Percentiles rank a stretch among this genome's conserved stretches.
Conservation (phyloP, 1,140 invertebrate genomes). For the Grapholita molesta region DNA sequence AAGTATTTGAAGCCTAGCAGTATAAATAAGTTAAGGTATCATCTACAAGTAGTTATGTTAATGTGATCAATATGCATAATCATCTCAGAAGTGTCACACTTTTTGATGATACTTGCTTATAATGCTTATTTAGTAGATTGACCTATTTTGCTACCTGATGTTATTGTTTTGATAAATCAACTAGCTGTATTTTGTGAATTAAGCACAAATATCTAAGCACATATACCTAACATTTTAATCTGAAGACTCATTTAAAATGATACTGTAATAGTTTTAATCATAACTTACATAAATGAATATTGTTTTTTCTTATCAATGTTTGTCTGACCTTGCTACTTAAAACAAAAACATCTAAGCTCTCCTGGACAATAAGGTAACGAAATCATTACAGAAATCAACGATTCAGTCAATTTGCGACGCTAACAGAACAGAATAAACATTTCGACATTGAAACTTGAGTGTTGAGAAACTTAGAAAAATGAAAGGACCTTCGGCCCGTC, state of each 20-base stretch:
- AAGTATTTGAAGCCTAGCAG: too few species aligned
- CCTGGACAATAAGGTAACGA: background rate
- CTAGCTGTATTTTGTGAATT: background rate
- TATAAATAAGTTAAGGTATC: background rate
- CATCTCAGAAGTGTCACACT: background rate
- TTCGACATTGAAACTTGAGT: slow-evolving; percentile 3
- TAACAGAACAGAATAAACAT: background rate
- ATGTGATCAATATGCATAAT: background rate
- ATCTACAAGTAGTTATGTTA: background rate
- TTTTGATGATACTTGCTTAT: background rate
- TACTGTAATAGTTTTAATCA: background rate
- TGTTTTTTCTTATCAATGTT: background rate
- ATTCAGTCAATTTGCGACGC: background rate
- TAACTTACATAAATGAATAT: background rate
- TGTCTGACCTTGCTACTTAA: background rate
- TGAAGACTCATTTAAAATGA: background rate
- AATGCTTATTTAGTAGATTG: background rate
- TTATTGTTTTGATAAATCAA: background rate
- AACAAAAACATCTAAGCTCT: background rate
- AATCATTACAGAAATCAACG: slow-evolving; percentile 3
- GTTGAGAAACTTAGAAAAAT: slow-evolving; percentile 11
- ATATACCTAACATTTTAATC: background rate
- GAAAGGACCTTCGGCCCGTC: background rate
- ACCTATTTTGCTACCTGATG: background rate
- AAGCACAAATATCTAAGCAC: background rate